Evolutionary conservation across 1,140 invertebrate species (phyloP), one percentile per base, ranked within the genome.

Genomic region (Steinernema feltiae): DNA sequence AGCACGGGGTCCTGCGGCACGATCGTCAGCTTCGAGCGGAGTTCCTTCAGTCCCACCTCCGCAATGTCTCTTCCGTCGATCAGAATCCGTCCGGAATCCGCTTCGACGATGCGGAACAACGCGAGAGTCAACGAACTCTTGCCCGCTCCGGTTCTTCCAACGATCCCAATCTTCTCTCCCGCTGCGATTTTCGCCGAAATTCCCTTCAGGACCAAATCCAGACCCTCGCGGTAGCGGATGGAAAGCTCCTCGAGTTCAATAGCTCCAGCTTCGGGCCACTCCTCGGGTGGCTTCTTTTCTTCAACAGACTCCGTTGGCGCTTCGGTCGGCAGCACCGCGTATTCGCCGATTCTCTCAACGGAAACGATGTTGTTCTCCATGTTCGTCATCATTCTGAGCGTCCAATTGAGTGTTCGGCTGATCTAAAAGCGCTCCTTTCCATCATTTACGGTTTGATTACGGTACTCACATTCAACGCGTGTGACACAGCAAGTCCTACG

Each of bases 1-100:
- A 89, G 76, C 0, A 88, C 87, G 15, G 89, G 88, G 76, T 89
- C 92, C 87, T 94, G 94, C 0, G 93, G 93, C 78, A 95, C 94
- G 79, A 94, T 93, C 29, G 92, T 91, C 35, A 94, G 90, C 77
- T 90, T 90, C n/a, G 89, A 89, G 18, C 92, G 87, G 0, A 93
- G 84, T 78, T 91, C 89, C 75, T 91, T 89, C 17, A 93, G 86
- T 0, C 91, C 90, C 32, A 93, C 85, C 48, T 88, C 86, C 0
- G 87, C 87, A 0, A 90, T 91, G 74, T 92, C 89, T 0, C 90
- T 84, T 15, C 86, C 89, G 84, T 94, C 93, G 63, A 94, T 91
- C 0, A 80, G 76, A 35, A 93, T 89, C 27, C 79, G 73, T 3
- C 89, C 89, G 29, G 80, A 21, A 17, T 72, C 72, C 0, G 88